phyloP scores from a whole-genome alignment of 1,140 invertebrate species.

The Cherax destructor region DNA sequence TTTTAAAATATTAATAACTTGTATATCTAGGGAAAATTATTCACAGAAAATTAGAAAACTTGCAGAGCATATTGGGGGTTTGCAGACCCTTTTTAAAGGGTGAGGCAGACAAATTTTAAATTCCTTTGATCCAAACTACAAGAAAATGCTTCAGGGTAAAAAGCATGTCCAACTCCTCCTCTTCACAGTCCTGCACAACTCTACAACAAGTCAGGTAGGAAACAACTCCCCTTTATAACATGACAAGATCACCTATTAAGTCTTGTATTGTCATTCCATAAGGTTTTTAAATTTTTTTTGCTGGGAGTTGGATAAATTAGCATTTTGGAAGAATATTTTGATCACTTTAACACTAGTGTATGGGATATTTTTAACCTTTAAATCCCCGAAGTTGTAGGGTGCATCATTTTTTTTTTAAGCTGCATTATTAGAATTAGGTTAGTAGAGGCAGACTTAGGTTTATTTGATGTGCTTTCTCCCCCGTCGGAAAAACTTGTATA shows the following conservation, averaged over 20 bases:
- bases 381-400: neutral
- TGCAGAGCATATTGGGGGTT: conserved; percentile 92
- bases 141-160: conserved; percentile 84
- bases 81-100: conserved; percentile 92
- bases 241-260: neutral
- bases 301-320: neutral
- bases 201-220: conserved; percentile 53
- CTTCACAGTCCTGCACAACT: conserved; percentile 63
- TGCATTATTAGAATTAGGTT: neutral
- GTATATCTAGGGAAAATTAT: too few species aligned
- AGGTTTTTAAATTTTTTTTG: neutral
- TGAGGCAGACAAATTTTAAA: conserved; percentile 90
- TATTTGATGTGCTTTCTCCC: neutral
- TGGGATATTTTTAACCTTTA: neutral
- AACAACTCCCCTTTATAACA: neutral
- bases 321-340: neutral
- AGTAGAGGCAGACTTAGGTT: neutral
- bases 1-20: too few species aligned
- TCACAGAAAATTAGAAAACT: neutral
- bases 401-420: neutral
- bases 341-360: neutral
- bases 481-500: neutral
- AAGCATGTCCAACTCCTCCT: conserved; percentile 76
- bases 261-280: neutral
- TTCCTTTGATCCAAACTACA: conserved; percentile 88